Evolutionary conservation across 1,140 invertebrate species (phyloP).

Genomic region (Tyrophagus putrescentiae): DNA sequence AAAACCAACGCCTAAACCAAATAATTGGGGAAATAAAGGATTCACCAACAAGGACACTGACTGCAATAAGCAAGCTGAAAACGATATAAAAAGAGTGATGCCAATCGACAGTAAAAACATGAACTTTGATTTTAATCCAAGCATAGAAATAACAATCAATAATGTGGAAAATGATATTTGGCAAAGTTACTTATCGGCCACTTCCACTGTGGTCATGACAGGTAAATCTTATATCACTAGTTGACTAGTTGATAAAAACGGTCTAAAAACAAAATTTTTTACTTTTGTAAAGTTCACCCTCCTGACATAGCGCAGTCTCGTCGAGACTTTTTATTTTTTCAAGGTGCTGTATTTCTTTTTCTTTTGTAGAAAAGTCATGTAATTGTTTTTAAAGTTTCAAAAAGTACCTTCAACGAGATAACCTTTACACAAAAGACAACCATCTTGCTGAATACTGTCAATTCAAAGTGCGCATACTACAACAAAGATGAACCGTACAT

Average conservation of each 20-base stretch:
- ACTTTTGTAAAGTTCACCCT: slow-evolving; percentile 10
- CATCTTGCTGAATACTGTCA: neutral
- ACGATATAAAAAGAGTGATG: too few species aligned
- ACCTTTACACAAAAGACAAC: slow-evolving; percentile 7
- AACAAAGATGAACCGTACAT: neutral
- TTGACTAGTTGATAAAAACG: neutral
- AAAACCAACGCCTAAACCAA: too few species aligned
- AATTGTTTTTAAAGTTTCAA: too few species aligned
- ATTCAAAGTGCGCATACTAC: neutral
- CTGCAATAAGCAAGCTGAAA: too few species aligned
- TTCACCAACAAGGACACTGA: too few species aligned
- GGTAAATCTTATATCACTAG: neutral
- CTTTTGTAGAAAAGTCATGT: too few species aligned
- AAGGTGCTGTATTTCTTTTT: too few species aligned
- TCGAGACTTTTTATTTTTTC: neutral
- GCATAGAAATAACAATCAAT: neutral
- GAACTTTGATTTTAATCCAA: slow-evolving; percentile 4
- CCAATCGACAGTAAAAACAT: neutral
- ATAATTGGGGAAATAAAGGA: too few species aligned
- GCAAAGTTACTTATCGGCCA: neutral
- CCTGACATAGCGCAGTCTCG: neutral
- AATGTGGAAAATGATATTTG: neutral
- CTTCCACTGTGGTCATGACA: neutral
- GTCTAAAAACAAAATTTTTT: too few species aligned
- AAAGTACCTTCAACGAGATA: neutral